Conservation (phyloP, 2,797 vertebrate genomes). For the Sebastes nivosus region DNA sequence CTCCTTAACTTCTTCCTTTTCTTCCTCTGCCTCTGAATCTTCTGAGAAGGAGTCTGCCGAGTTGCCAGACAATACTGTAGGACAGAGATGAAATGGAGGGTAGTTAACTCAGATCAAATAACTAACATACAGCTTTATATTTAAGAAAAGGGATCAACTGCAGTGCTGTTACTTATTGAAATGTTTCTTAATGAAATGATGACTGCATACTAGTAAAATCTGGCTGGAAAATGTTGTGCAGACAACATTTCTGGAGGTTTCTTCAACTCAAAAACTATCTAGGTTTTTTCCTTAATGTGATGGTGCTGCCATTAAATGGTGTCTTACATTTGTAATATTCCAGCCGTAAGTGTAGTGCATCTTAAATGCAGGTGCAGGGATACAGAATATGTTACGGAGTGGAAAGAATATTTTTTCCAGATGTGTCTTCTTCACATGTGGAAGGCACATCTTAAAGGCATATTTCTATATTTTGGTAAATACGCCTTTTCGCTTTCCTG, state of each 20-base stretch:
- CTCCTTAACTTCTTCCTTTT: slow-evolving; percentile 73
- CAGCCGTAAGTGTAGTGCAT: background rate
- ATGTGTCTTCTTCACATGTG: background rate
- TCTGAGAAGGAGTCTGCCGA: slow-evolving; percentile 84
- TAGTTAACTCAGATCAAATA: background rate
- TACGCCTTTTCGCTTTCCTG: no score
- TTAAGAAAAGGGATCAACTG: background rate
- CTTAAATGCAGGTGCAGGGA: background rate
- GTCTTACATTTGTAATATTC: background rate
- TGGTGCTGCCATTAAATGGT: background rate
- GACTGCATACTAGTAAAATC: background rate
- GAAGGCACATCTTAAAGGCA: background rate
- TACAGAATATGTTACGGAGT: background rate
- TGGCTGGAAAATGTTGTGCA: background rate
- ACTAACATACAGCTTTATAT: background rate
- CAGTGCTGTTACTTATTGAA: background rate
- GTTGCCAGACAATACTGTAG: slow-evolving; percentile 84
- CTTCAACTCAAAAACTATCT: background rate
- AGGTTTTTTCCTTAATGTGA: background rate
- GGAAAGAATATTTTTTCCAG: background rate
- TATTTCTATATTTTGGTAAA: no score
- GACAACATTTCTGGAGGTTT: no score
- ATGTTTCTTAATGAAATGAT: background rate
- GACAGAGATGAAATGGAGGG: background rate
- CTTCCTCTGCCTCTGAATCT: slow-evolving; percentile 75